phyloP scores from a whole-genome alignment of 1,140 invertebrate genomes.

The Antheraea mylitta region DNA sequence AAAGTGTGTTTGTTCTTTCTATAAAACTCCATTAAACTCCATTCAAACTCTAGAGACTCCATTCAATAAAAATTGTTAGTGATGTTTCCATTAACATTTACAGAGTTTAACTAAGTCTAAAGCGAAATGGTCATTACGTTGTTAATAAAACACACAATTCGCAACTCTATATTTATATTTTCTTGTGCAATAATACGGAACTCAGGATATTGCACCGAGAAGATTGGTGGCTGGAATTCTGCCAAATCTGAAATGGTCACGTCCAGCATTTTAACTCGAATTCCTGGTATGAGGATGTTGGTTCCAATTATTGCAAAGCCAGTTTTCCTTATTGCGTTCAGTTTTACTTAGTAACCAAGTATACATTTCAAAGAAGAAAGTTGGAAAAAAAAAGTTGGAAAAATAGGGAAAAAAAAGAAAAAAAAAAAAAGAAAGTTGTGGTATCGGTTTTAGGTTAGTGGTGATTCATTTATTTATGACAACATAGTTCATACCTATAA shows the following conservation, averaged over 20 bases:
- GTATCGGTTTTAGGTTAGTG: no score
- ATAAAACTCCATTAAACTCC: no score
- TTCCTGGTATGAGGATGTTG: background rate
- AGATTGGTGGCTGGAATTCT: constrained; percentile 29
- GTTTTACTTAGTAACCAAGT: background rate
- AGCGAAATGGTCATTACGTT: constrained; percentile 10
- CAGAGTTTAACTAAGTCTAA: background rate
- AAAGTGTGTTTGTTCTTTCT: no score
- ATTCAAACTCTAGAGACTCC: no score
- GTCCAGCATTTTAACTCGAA: background rate
- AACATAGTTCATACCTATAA: no score
- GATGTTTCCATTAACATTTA: no score
- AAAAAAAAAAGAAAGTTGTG: no score
- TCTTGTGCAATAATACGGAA: constrained; percentile 19
- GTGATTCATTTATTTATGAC: no score
- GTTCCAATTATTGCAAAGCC: background rate
- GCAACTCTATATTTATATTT: constrained; percentile 23
- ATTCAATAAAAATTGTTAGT: no score
- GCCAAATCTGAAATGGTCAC: constrained; percentile 20
- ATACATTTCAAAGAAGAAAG: background rate
- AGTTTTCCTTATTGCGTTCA: constrained; percentile 1
- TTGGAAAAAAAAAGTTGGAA: no score
- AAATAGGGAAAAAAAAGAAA: no score
- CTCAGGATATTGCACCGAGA: constrained; percentile 15
- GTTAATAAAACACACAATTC: constrained; percentile 12